Conservation (phyloP, 2,113 vertebrate genomes). For the Leiothrix lutea region DNA sequence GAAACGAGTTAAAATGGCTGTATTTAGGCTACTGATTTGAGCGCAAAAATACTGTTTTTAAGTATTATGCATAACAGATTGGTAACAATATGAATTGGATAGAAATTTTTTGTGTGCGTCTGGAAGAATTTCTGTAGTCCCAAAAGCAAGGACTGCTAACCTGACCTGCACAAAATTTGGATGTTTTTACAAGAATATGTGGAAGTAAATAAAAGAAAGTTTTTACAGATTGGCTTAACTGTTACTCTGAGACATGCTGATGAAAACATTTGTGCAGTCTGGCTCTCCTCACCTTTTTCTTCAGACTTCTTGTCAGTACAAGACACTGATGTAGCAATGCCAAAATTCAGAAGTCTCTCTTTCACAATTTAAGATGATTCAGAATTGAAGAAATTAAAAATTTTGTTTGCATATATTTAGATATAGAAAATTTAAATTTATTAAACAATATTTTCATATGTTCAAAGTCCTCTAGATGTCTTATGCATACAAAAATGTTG, state of each 20-base stretch:
- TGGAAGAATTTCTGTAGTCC: background rate
- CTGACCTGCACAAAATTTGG: background rate
- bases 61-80: background rate
- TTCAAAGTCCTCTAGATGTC: background rate
- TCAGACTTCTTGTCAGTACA: background rate
- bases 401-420: background rate
- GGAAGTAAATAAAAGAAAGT: background rate
- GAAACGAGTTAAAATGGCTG: background rate
- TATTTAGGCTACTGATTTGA: background rate
- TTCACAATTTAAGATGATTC: background rate
- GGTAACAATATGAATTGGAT: background rate
- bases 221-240: background rate
- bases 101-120: background rate
- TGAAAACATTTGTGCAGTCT: background rate
- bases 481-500: background rate
- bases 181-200: background rate
- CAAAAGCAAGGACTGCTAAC: background rate
- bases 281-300: background rate
- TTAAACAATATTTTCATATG: background rate
- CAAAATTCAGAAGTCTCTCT: background rate
- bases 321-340: background rate
- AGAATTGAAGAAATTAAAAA: background rate
- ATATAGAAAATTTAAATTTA: background rate
- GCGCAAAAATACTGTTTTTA: background rate
- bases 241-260: background rate